Evolutionary conservation across 37 sponge, comb jelly and placozoan species (phyloP).

Genomic region (Lycopodina hypogea): DNA sequence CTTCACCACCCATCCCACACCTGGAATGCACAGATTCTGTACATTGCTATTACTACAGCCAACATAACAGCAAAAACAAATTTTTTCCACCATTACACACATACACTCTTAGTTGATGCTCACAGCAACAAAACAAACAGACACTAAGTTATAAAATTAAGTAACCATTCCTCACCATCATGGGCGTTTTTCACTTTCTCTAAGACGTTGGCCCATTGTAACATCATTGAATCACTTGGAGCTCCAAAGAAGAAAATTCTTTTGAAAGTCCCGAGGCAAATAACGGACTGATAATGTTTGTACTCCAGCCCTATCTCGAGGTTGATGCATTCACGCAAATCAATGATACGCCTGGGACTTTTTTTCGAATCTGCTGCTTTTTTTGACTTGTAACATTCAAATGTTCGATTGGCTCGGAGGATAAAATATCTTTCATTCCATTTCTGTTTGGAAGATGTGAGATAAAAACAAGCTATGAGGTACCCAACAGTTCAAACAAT

Average conservation of each 20-base stretch:
- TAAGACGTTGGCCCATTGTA: slow-evolving; percentile 60
- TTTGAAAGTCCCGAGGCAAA: slow-evolving; percentile 66
- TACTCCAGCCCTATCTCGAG: slow-evolving; percentile 73
- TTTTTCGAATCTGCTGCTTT: slow-evolving; percentile 40
- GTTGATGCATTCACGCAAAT: slow-evolving; percentile 66
- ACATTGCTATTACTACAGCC: too few species aligned
- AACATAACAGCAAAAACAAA: too few species aligned
- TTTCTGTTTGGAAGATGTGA: slow-evolving; percentile 39
- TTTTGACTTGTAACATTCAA: slow-evolving; percentile 52
- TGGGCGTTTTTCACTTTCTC: slow-evolving; percentile 55
- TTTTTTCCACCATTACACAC: too few species aligned
- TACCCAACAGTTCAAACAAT: background rate
- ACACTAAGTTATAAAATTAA: background rate
- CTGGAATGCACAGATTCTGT: too few species aligned
- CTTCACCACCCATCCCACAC: too few species aligned
- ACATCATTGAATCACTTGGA: slow-evolving; percentile 64
- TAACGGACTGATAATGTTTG: slow-evolving; percentile 40
- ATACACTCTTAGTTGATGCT: too few species aligned
- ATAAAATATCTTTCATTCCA: slow-evolving; percentile 69
- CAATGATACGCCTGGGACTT: slow-evolving; percentile 52
- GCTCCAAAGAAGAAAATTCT: slow-evolving; percentile 68
- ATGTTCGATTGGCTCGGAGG: slow-evolving; percentile 50
- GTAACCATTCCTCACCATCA: slow-evolving; percentile 44
- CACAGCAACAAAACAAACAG: too few species aligned
- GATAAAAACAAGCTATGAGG: too few species aligned